phyloP scores from a whole-genome alignment of 92 coral and sea anemone species.

The Parazoanthus atlanticus region DNA sequence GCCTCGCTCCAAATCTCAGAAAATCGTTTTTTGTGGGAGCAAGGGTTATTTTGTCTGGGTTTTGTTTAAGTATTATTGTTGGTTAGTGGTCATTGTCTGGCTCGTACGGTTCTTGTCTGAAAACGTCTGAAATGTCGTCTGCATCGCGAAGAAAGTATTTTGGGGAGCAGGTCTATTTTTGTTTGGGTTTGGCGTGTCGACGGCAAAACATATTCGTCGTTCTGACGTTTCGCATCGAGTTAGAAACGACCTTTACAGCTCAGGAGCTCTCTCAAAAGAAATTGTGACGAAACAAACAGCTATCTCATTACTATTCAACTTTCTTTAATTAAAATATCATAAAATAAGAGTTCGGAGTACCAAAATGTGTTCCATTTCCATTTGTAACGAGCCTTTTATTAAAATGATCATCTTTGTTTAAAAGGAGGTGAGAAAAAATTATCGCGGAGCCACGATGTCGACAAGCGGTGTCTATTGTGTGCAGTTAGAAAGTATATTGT shows the following conservation, averaged over 20 bases:
- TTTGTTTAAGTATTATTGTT: slow-evolving; percentile 98
- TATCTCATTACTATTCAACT: slow-evolving; percentile 26
- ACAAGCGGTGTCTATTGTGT: slow-evolving; percentile 20
- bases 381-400: not conserved
- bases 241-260: slow-evolving; percentile 10
- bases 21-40: slow-evolving; percentile 73
- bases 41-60: slow-evolving; percentile 95
- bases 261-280: slow-evolving; percentile 30
- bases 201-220: slow-evolving; percentile 17
- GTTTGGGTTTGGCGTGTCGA: slow-evolving; percentile 50
- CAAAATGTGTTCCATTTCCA: not conserved
- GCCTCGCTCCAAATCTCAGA: slow-evolving; percentile 68
- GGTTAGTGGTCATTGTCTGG: slow-evolving; percentile 99
- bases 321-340: slow-evolving; percentile 40
- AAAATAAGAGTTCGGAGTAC: not conserved
- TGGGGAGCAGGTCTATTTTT: slow-evolving; percentile 68
- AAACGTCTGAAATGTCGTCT: slow-evolving; percentile 93
- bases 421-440: not conserved
- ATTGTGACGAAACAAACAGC: slow-evolving; percentile 37
- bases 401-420: not conserved
- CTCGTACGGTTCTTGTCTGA: slow-evolving; percentile 89
- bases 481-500: slow-evolving; percentile 1
- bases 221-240: not conserved
- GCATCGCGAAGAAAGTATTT: slow-evolving; percentile 70
- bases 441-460: slow-evolving; percentile 3